These are phyloP conservation scores for Danio albolineatus DNA, from an alignment of 2,797 vertebrate species.

Conservation along the genomic window DNA sequence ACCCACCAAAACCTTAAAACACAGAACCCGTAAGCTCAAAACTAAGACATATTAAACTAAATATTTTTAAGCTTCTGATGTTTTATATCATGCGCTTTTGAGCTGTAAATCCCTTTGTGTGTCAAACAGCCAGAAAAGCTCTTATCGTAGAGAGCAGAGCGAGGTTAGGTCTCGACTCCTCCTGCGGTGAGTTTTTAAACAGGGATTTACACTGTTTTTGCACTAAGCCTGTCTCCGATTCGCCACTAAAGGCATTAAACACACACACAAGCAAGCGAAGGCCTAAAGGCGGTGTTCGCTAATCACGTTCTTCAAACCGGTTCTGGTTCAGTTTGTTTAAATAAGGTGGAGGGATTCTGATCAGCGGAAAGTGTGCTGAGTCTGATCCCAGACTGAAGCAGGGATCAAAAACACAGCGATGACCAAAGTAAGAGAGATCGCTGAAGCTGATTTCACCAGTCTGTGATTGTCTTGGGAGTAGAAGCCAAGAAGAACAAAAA, in stretches of 20 bases:
- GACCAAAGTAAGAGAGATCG: slow-evolving; percentile 20
- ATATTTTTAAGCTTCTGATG: slow-evolving; percentile 6
- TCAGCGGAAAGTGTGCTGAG: not conserved
- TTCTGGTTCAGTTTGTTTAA: slow-evolving; percentile 2
- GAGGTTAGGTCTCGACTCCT: slow-evolving; percentile 75
- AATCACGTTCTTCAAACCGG: slow-evolving; percentile 23
- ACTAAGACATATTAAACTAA: slow-evolving; percentile 2
- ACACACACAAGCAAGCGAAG: slow-evolving; percentile 9
- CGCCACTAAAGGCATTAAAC: slow-evolving; percentile 36
- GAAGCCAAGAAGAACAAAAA: slow-evolving; percentile 30
- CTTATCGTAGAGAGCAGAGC: slow-evolving; percentile 74
- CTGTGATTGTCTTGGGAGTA: slow-evolving; percentile 16
- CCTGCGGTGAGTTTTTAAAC: slow-evolving; percentile 73
- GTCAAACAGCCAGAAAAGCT: slow-evolving; percentile 67
- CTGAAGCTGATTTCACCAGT: slow-evolving; percentile 24
- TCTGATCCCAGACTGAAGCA: slow-evolving; percentile 22
- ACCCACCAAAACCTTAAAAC: no score
- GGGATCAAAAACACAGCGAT: slow-evolving; percentile 14
- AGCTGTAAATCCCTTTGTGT: slow-evolving; percentile 59
- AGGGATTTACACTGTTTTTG: slow-evolving; percentile 71
- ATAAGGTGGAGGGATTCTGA: not conserved
- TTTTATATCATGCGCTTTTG: slow-evolving; percentile 69
- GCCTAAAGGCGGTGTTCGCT: slow-evolving; percentile 30
- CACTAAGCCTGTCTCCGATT: slow-evolving; percentile 35
- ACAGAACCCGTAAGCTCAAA: not conserved